Evolutionary conservation across 2,797 vertebrate genomes (phyloP).

Genomic region (Pangasius sanitwongsei): DNA sequence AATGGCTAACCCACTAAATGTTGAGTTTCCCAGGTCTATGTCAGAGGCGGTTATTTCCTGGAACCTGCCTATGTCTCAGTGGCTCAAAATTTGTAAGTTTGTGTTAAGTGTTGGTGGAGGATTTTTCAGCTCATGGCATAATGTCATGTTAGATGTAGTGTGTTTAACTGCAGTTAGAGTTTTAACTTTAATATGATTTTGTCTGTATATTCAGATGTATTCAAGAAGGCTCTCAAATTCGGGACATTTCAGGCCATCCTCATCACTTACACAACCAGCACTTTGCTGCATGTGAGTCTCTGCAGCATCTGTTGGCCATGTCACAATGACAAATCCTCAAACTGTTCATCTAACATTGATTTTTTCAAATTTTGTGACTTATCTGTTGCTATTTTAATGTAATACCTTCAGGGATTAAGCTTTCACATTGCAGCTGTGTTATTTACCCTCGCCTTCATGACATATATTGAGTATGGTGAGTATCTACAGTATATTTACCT

Average conservation of each 20-base stretch:
- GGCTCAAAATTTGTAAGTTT: slow-evolving; percentile 88
- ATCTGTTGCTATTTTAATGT: slow-evolving; percentile 1
- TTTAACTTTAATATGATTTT: neutral
- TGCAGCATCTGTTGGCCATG: neutral
- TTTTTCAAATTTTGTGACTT: neutral
- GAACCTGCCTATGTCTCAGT: slow-evolving; percentile 92
- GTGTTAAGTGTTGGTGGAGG: too few species aligned
- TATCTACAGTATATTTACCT: slow-evolving; percentile 11
- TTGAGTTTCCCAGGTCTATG: slow-evolving; percentile 91
- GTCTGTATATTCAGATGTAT: slow-evolving; percentile 79
- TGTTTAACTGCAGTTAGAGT: neutral
- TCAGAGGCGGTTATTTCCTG: slow-evolving; percentile 89
- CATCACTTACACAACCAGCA: slow-evolving; percentile 87
- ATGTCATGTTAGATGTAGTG: neutral
- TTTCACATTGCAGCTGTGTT: slow-evolving; percentile 91
- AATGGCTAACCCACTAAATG: slow-evolving; percentile 82
- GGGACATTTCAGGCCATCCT: slow-evolving; percentile 88
- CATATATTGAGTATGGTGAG: slow-evolving; percentile 89
- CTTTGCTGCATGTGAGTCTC: slow-evolving; percentile 86
- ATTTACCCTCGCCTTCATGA: slow-evolving; percentile 88
- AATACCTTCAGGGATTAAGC: slow-evolving; percentile 82
- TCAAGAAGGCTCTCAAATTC: slow-evolving; percentile 83
- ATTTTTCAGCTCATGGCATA: neutral
- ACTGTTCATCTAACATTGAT: neutral
- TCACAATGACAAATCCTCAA: neutral